Evolutionary conservation across 92 coral and sea anemone genomes (phyloP).

Genomic region (Porites cylindrica): DNA sequence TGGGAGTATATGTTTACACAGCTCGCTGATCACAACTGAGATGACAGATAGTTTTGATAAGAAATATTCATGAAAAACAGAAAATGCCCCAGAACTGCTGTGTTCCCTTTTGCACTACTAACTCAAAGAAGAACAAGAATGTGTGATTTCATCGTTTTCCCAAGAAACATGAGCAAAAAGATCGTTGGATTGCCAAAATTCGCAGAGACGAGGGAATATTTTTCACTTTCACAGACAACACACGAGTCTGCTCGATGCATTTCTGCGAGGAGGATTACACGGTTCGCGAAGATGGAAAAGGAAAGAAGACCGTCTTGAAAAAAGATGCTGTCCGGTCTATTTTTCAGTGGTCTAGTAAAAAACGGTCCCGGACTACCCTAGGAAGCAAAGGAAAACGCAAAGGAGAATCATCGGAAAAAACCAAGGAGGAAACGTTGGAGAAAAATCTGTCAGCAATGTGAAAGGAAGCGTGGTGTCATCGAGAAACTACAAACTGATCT

Average conservation of each 20-base stretch:
- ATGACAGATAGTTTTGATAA: too few relatives aligned
- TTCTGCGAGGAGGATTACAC: conserved; percentile 57
- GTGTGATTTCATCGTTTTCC: too few relatives aligned
- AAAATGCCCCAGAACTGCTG: too few relatives aligned
- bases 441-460: conserved; percentile 47
- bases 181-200: too few relatives aligned
- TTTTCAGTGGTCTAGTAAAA: conserved; percentile 38
- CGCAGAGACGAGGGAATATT: too few relatives aligned
- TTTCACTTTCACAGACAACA: too few relatives aligned
- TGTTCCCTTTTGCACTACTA: too few relatives aligned
- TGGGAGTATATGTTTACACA: too few relatives aligned
- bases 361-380: conserved; percentile 35
- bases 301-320: conserved; percentile 40
- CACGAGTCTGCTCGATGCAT: conserved; percentile 5
- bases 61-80: too few relatives aligned
- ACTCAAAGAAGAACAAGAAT: too few relatives aligned
- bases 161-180: too few relatives aligned
- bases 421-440: conserved; percentile 22
- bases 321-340: conserved; percentile 29
- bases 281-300: conserved; percentile 56
- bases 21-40: too few relatives aligned
- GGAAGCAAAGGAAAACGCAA: conserved; percentile 38
- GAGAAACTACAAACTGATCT: conserved; percentile 34
- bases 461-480: conserved; percentile 38
- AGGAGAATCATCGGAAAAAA: conserved; percentile 28